These are phyloP conservation scores for Macropus fuliginosus DNA, from an alignment of 2,797 vertebrate genomes.

Conservation along the genomic window DNA sequence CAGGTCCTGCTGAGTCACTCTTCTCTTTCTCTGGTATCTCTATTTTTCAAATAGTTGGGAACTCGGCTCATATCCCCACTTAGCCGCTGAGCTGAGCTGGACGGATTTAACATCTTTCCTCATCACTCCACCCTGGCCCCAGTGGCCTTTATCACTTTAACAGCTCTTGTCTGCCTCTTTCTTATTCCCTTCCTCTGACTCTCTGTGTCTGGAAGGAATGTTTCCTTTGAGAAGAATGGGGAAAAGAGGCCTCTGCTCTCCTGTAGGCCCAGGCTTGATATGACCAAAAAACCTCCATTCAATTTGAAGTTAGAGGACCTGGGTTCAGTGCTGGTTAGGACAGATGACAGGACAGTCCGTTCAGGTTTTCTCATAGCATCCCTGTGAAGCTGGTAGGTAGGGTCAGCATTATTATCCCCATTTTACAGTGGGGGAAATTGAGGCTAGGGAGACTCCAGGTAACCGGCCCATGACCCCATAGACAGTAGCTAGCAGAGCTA, in stretches of 20 bases:
- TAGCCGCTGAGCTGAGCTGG: slow-evolving; percentile 58
- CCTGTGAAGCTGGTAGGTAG: slow-evolving; percentile 8
- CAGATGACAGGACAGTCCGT: too few relatives aligned
- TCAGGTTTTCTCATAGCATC: neutral
- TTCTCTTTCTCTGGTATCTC: slow-evolving; percentile 65
- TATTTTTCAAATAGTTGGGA: slow-evolving; percentile 73
- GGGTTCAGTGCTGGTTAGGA: neutral
- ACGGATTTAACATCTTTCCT: slow-evolving; percentile 49
- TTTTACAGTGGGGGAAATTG: slow-evolving; percentile 23
- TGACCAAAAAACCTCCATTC: neutral
- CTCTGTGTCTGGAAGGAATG: neutral
- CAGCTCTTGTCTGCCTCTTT: neutral
- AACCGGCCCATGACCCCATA: neutral
- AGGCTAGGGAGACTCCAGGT: neutral
- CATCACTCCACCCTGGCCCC: slow-evolving; percentile 32
- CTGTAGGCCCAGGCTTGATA: neutral
- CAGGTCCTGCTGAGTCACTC: slow-evolving; percentile 73
- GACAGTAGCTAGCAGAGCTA: neutral
- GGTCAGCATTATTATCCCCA: neutral
- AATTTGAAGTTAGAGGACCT: neutral
- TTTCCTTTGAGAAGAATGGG: slow-evolving; percentile 11
- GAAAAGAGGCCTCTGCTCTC: slow-evolving; percentile 5
- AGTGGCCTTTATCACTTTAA: slow-evolving; percentile 11
- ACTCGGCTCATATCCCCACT: slow-evolving; percentile 73
- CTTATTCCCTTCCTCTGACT: slow-evolving; percentile 33